Evolutionary conservation across 2,113 vertebrate species (phyloP).

Genomic region (Boleophthalmus pectinirostris): DNA sequence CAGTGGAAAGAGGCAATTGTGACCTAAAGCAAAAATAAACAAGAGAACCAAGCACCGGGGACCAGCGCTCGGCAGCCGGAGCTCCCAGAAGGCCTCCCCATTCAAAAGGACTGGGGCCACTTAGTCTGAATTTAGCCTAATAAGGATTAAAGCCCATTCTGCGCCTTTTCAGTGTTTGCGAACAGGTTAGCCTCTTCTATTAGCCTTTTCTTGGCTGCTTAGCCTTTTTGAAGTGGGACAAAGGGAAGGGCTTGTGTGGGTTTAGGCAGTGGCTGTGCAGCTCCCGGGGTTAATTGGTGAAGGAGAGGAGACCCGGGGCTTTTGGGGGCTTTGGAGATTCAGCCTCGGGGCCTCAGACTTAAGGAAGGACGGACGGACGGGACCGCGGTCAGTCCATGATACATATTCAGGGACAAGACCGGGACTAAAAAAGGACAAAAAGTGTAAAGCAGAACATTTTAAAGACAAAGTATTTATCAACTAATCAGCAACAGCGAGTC

Average conservation of each 20-base stretch:
- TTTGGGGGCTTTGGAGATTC: constrained; percentile 87
- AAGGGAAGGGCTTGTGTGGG: constrained; percentile 86
- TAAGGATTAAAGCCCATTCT: constrained; percentile 93
- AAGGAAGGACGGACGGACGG: constrained; percentile 61
- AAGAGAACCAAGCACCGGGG: constrained; percentile 56
- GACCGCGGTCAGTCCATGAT: constrained; percentile 69
- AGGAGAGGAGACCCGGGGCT: constrained; percentile 85
- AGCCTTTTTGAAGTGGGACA: constrained; percentile 89
- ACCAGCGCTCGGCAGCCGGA: constrained; percentile 51
- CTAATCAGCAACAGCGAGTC: neutral
- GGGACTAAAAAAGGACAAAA: neutral
- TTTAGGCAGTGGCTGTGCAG: constrained; percentile 93
- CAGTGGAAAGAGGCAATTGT: constrained; percentile 57
- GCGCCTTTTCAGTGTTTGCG: constrained; percentile 86
- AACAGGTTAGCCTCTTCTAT: constrained; percentile 97
- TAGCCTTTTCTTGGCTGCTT: constrained; percentile 84
- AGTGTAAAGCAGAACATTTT: neutral
- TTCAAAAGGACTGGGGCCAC: constrained; percentile 89
- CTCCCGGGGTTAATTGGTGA: constrained; percentile 95
- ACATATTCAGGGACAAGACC: constrained; percentile 67
- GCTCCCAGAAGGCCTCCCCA: constrained; percentile 67
- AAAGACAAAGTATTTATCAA: neutral
- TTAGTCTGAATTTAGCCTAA: constrained; percentile 96
- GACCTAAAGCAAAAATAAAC: constrained; percentile 75
- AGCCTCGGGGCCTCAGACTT: constrained; percentile 73